These are phyloP conservation scores for Clarias fuscus DNA, from an alignment of 2,797 vertebrate species.

Conservation along the genomic window DNA sequence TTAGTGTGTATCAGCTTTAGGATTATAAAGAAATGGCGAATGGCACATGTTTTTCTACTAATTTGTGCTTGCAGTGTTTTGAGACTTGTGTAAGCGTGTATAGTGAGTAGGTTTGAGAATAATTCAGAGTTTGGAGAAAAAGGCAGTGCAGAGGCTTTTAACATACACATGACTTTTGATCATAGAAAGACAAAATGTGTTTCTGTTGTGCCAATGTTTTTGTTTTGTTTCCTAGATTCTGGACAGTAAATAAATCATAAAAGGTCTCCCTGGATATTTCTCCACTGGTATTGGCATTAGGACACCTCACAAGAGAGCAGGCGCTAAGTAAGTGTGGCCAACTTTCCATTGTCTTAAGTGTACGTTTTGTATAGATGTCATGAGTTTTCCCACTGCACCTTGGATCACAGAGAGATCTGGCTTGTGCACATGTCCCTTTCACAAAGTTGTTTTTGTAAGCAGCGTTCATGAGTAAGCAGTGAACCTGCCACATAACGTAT, in stretches of 20 bases:
- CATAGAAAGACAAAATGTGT: too few relatives aligned
- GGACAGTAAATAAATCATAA: conserved; percentile 50
- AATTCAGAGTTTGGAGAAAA: too few relatives aligned
- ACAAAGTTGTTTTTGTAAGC: background rate
- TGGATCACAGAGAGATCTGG: background rate
- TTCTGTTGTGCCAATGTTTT: background rate
- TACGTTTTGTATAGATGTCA: background rate
- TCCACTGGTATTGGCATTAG: conserved; percentile 46
- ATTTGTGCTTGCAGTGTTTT: too few relatives aligned
- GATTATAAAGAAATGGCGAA: too few relatives aligned
- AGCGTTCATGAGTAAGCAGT: background rate
- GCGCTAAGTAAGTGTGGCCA: conserved; percentile 55
- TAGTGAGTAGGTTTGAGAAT: too few relatives aligned
- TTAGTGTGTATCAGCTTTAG: too few relatives aligned
- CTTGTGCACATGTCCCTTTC: background rate
- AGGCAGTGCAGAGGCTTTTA: too few relatives aligned
- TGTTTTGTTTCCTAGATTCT: conserved; percentile 49
- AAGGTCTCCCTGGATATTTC: conserved; percentile 45
- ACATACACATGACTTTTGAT: too few relatives aligned
- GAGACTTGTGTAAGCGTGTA: too few relatives aligned
- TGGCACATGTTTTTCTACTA: too few relatives aligned
- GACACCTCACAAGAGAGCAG: conserved; percentile 56
- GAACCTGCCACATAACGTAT: background rate
- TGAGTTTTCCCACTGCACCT: background rate
- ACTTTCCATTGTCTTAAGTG: background rate